These are phyloP conservation scores for Athene cunicularia DNA, from an alignment of 2,113 vertebrate species.

Conservation along the genomic window DNA sequence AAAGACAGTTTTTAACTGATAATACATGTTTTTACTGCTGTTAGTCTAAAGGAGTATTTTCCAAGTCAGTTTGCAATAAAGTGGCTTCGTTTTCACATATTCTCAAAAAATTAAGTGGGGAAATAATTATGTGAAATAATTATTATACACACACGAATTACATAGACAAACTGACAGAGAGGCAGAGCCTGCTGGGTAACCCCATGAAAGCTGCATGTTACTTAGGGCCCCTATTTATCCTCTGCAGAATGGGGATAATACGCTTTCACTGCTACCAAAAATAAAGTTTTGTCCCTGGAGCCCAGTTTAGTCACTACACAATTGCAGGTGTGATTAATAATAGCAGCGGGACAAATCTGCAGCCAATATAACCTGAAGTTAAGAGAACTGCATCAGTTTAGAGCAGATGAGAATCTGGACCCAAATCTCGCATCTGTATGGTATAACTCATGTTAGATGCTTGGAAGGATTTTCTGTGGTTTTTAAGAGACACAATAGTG, in stretches of 20 bases:
- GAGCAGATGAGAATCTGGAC: neutral
- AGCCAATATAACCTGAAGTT: neutral
- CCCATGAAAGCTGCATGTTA: neutral
- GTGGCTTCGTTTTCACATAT: neutral
- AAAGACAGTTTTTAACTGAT: neutral
- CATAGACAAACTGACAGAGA: neutral
- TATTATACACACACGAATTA: neutral
- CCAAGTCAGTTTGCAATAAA: neutral
- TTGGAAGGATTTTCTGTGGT: neutral
- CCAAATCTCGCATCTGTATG: neutral
- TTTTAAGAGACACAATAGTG: conserved; percentile 20
- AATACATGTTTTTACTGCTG: neutral
- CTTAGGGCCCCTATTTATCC: neutral
- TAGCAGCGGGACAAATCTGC: neutral
- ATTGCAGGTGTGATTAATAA: neutral
- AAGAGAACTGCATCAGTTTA: neutral
- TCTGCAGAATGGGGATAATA: neutral
- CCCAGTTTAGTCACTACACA: neutral
- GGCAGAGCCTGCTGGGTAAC: neutral
- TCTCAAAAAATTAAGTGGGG: neutral
- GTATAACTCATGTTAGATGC: neutral
- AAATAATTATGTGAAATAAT: neutral
- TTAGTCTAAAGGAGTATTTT: neutral
- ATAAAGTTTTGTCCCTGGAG: neutral
- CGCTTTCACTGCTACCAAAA: neutral